Conservation (phyloP, 2,797 vertebrate genomes). For the Lutra lutra region DNA sequence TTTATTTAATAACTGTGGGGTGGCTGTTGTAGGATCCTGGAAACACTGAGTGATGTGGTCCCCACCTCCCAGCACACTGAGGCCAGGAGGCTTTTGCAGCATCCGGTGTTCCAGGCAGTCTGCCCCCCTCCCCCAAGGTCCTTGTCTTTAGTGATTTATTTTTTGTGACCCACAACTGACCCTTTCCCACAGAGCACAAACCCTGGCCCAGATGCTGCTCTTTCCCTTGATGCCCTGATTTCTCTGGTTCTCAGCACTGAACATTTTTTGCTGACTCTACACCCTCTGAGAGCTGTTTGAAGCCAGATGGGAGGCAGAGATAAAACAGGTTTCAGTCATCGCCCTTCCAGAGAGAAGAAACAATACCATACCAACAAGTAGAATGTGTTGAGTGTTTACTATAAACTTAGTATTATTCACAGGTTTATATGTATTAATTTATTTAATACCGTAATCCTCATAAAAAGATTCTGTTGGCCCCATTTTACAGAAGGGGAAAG, state of each 20-base stretch:
- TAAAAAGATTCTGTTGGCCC: not conserved
- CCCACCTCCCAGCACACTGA: not conserved
- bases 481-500: not conserved
- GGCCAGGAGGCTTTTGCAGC: too few species aligned
- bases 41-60: not conserved
- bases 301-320: conserved; percentile 70
- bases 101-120: rapidly evolving
- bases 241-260: conserved; percentile 65
- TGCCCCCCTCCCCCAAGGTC: not conserved
- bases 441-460: not conserved
- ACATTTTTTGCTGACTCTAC: conserved; percentile 67
- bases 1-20: not conserved
- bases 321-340: conserved; percentile 61
- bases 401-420: not conserved
- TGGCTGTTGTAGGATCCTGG: not conserved
- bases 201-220: conserved; percentile 48
- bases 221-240: conserved; percentile 44
- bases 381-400: not conserved
- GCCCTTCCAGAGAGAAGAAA: conserved; percentile 37
- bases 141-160: conserved; percentile 40
- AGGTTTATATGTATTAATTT: not conserved
- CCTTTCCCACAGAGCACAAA: conserved; percentile 22
- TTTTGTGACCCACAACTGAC: conserved; percentile 69
- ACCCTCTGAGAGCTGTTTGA: conserved; percentile 62
- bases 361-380: not conserved